Evolutionary conservation across 1,140 invertebrate species (phyloP), one percentile per base, ranked within the genome.

Genomic region (Eupeodes corollae): DNA sequence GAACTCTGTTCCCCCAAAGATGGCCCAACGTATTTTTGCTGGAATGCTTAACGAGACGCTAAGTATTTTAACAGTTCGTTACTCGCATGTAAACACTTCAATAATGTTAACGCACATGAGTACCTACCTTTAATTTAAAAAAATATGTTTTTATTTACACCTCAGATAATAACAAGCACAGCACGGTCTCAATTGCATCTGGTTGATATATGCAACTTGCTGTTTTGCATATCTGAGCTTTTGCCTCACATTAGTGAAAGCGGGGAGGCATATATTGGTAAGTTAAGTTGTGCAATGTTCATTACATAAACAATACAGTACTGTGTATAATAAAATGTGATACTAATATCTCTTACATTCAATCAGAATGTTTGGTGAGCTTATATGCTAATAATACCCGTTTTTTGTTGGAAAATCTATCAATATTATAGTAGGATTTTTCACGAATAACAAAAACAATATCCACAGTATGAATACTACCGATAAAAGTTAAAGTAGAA

Each of bases 21-120:
- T 84, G 78, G 84, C 85, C 0, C 83, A 86, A 61, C 74, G 84
- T 44, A 76, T 87, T 18, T 84, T 85, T 57, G 76, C 81, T 6
- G 84, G 83, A 18, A 86, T 87, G 82, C 63, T 88, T 1, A 87
- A 87, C 56, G 84, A 88, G 65, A 86, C 83, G 0, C 68, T 88
- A 2, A 82, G 82, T 6, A 85, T 88, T 47, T 66, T 87, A 13
- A 79, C 80, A 5, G 76, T 82, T 0, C 74, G 84, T 49, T 87
- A 86, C 62, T 79, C 79, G 37, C 80, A 86, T 61, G 81, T 83
- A 73, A 63, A 54, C 34, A 13, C 30, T 62, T 44, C 16, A 19
- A 44, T n/a, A 41, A 51, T 15, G n/a, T 26, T n/a, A 37, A 33
- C 21, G 48, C 14, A 49, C 38, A 6, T 34, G 13, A 6, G 8